Evolutionary conservation across 2,113 vertebrate species (phyloP).

Genomic region (Aptenodytes patagonicus): DNA sequence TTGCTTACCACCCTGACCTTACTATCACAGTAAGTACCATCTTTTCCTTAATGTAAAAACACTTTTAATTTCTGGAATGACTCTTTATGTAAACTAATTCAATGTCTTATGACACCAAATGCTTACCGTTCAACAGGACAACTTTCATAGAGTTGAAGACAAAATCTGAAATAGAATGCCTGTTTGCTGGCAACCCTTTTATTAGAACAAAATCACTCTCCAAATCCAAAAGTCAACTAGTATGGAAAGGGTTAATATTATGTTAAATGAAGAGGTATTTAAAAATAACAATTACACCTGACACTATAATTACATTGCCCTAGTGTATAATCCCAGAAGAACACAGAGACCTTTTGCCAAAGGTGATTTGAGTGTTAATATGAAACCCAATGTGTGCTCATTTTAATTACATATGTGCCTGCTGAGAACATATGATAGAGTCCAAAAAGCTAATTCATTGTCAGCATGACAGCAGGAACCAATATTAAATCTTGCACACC

Average conservation of each 20-base stretch:
- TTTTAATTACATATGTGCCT: constrained; percentile 64
- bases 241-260: background rate
- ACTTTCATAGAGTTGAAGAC: background rate
- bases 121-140: background rate
- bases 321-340: constrained; percentile 11
- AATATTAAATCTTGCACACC: constrained; percentile 42
- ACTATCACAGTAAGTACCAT: background rate
- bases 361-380: constrained; percentile 41
- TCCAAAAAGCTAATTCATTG: constrained; percentile 61
- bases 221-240: background rate
- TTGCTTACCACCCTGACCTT: background rate
- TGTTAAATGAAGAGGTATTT: background rate
- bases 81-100: background rate
- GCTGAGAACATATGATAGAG: constrained; percentile 58
- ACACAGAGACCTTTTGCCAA: constrained; percentile 54
- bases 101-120: background rate
- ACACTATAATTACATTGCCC: background rate
- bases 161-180: background rate
- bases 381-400: background rate
- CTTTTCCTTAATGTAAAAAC: background rate
- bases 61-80: background rate
- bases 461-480: constrained; percentile 26
- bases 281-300: background rate
- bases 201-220: background rate
- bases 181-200: background rate